phyloP scores from a whole-genome alignment of 2,888 invertebrate genomes.

The Caenorhabditis panamensis region DNA sequence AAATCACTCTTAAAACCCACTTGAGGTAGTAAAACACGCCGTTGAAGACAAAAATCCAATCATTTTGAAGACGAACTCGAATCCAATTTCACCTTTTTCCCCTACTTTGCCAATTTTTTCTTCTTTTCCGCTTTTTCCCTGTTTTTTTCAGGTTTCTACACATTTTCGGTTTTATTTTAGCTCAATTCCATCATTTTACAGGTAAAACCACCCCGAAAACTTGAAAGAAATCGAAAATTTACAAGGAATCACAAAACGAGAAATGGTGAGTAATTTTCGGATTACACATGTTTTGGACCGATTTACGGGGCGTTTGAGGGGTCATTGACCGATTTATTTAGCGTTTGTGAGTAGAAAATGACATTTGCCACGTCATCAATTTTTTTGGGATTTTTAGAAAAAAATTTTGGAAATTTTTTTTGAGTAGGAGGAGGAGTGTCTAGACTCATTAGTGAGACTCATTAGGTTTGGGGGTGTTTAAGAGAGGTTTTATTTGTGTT shows the following conservation, averaged over 20 bases:
- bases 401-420: background rate
- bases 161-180: too few relatives aligned
- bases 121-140: background rate
- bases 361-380: slow-evolving; percentile 2
- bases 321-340: slow-evolving; percentile 1
- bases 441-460: too few relatives aligned
- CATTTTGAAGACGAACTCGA: slow-evolving; percentile 44
- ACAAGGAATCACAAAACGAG: background rate
- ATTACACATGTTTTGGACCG: slow-evolving; percentile 40
- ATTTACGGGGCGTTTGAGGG: background rate
- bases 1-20: background rate
- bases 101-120: background rate
- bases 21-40: background rate
- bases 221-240: background rate
- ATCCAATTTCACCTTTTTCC: slow-evolving; percentile 31
- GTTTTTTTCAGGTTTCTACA: slow-evolving; percentile 35
- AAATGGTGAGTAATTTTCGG: slow-evolving; percentile 53
- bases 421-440: too few relatives aligned
- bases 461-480: background rate
- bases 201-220: slow-evolving; percentile 22
- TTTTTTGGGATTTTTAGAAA: background rate
- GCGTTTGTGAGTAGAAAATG: background rate
- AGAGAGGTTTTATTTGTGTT: background rate
- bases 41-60: slow-evolving; percentile 32
- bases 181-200: too few relatives aligned